Conservation (phyloP, 2,888 invertebrate species). For the Lithophane socia region DNA sequence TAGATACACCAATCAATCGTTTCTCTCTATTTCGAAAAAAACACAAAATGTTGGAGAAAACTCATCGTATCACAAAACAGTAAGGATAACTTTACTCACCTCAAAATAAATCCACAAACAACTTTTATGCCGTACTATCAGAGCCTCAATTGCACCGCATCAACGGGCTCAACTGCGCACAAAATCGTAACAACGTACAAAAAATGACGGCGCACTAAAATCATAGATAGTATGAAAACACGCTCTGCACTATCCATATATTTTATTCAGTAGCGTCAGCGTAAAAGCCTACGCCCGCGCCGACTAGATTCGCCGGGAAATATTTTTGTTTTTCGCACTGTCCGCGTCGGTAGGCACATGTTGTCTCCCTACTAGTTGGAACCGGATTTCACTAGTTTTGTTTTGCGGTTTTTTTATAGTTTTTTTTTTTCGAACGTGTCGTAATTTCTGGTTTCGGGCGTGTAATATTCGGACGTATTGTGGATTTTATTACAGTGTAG, state of each 20-base stretch:
- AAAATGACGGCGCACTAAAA: slow-evolving; percentile 62
- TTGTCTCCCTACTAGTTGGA: slow-evolving; percentile 70
- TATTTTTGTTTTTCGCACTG: slow-evolving; percentile 67
- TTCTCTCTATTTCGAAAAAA: background rate
- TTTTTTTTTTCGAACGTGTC: slow-evolving; percentile 60
- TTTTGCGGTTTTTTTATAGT: slow-evolving; percentile 55
- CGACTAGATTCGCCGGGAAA: slow-evolving; percentile 68
- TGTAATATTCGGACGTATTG: slow-evolving; percentile 69
- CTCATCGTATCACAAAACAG: background rate
- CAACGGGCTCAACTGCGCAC: slow-evolving; percentile 52
- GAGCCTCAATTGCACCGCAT: slow-evolving; percentile 52
- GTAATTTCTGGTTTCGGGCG: slow-evolving; percentile 65
- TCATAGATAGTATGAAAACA: slow-evolving; percentile 69
- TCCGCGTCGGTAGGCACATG: slow-evolving; percentile 72
- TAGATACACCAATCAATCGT: background rate
- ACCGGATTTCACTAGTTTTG: slow-evolving; percentile 69
- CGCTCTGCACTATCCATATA: slow-evolving; percentile 71
- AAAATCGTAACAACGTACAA: slow-evolving; percentile 62
- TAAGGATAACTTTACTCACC: slow-evolving; percentile 27
- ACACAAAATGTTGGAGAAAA: background rate
- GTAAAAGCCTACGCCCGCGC: slow-evolving; percentile 69
- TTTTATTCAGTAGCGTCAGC: slow-evolving; percentile 75
- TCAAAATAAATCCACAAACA: slow-evolving; percentile 39
- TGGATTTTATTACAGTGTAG: slow-evolving; percentile 58
- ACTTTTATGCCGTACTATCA: slow-evolving; percentile 30